phyloP scores from a whole-genome alignment of 2,113 vertebrate species.

The Corythornis madagascariensis region DNA sequence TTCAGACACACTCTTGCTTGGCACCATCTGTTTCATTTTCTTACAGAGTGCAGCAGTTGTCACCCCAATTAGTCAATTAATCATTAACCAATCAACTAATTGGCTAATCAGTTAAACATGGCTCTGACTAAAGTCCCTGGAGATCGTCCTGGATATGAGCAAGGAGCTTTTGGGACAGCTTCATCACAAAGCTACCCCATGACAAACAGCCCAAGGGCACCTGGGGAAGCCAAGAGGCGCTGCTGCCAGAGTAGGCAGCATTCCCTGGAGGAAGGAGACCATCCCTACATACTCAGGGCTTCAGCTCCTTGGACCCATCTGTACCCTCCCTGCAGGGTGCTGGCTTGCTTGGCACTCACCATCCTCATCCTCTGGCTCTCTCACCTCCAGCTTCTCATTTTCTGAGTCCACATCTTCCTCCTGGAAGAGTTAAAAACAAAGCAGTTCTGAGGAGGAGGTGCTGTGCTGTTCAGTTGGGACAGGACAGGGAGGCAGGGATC shows the following conservation, averaged over 20 bases:
- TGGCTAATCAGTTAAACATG: conserved; percentile 56
- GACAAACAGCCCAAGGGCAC: neutral
- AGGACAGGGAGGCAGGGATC: neutral
- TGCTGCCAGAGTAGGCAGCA: neutral
- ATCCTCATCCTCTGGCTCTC: conserved; percentile 60
- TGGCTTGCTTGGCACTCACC: conserved; percentile 47
- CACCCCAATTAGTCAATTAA: conserved; percentile 49
- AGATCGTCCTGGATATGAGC: neutral
- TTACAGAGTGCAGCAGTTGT: neutral
- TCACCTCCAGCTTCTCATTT: conserved; percentile 65
- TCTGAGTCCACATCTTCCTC: conserved; percentile 68
- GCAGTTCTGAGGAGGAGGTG: neutral
- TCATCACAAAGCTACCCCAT: neutral
- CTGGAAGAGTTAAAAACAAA: conserved; percentile 33
- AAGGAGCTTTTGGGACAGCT: conserved; percentile 7
- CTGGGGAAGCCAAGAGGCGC: neutral
- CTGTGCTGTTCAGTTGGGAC: rapidly evolving
- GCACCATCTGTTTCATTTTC: conserved; percentile 23
- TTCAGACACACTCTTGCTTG: neutral
- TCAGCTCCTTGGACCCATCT: neutral
- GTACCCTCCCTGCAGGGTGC: neutral
- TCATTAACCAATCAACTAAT: conserved; percentile 65
- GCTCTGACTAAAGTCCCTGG: conserved; percentile 34
- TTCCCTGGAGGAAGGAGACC: neutral
- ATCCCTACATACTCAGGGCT: neutral